A percentile compares a stretch with the other conserved stretches of the same genome.
phyloP scores from a whole-genome alignment of 2,888 invertebrate species.

The Metalampra italica region DNA sequence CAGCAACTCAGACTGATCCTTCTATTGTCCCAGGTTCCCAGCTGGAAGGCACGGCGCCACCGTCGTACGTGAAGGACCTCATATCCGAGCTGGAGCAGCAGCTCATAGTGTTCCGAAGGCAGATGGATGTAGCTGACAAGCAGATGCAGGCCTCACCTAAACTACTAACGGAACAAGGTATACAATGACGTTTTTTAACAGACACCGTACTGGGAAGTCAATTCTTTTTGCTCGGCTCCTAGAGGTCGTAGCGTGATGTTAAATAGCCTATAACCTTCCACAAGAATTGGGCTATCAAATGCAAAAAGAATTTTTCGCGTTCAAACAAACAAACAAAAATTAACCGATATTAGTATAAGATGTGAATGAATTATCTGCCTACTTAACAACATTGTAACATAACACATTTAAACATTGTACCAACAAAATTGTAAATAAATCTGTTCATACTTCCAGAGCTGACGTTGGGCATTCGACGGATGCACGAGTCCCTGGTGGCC shows the following conservation, averaged over 20 bases:
- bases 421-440: too few relatives aligned
- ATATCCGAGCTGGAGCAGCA: constrained; percentile 63
- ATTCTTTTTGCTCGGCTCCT: too few relatives aligned
- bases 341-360: too few relatives aligned
- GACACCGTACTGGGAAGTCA: too few relatives aligned
- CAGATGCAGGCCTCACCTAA: constrained; percentile 69
- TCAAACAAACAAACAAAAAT: too few relatives aligned
- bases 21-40: constrained; percentile 46
- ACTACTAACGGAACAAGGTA: constrained; percentile 69
- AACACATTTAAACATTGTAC: too few relatives aligned
- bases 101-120: constrained; percentile 57
- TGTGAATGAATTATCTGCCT: too few relatives aligned
- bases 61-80: constrained; percentile 59
- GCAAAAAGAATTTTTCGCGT: too few relatives aligned
- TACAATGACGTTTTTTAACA: background rate
- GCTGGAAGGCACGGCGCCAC: constrained; percentile 57
- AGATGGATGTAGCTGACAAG: constrained; percentile 70
- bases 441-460: constrained; percentile 77
- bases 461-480: constrained; percentile 86
- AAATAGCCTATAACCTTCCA: too few relatives aligned
- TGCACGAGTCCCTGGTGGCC: constrained; percentile 92
- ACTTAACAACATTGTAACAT: too few relatives aligned
- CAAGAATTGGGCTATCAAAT: too few relatives aligned
- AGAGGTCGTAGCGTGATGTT: too few relatives aligned
- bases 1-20: background rate